Evolutionary conservation across 2,797 vertebrate species (phyloP).

Genomic region (Momotus momota): DNA sequence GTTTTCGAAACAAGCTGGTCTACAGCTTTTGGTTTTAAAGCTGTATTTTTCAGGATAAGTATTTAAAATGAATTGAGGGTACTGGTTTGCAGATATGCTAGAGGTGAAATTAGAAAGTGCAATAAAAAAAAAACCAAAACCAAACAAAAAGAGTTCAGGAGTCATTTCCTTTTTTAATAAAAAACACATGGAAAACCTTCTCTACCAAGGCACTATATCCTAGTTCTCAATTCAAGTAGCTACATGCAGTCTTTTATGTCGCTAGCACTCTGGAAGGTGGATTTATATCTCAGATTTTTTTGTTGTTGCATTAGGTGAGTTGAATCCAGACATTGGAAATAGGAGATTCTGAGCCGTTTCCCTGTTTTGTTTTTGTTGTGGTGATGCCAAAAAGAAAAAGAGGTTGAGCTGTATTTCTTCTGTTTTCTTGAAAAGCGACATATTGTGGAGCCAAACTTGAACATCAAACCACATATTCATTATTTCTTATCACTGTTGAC

Average conservation of each 20-base stretch:
- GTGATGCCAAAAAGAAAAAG: background rate
- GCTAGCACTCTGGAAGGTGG: background rate
- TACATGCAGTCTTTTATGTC: background rate
- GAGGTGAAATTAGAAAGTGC: background rate
- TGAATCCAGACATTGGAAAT: background rate
- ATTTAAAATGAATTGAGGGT: background rate
- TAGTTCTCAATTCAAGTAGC: background rate
- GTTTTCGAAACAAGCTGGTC: background rate
- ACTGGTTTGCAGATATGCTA: background rate
- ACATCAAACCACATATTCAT: background rate
- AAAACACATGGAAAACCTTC: background rate
- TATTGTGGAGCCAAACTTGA: background rate
- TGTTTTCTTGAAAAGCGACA: background rate
- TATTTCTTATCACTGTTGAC: background rate
- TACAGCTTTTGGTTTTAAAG: conserved; percentile 18
- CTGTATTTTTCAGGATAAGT: background rate
- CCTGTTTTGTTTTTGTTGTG: background rate
- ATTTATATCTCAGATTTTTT: background rate
- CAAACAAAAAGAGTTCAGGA: background rate
- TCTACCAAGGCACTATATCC: background rate
- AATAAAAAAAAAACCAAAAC: background rate
- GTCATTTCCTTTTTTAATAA: background rate
- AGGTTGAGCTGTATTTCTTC: background rate
- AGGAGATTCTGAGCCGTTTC: background rate
- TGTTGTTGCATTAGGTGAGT: background rate